Base-by-base conservation (phyloP, 35 echinoderm and acorn worm species). In the Holothuria glaberrima region DNA sequence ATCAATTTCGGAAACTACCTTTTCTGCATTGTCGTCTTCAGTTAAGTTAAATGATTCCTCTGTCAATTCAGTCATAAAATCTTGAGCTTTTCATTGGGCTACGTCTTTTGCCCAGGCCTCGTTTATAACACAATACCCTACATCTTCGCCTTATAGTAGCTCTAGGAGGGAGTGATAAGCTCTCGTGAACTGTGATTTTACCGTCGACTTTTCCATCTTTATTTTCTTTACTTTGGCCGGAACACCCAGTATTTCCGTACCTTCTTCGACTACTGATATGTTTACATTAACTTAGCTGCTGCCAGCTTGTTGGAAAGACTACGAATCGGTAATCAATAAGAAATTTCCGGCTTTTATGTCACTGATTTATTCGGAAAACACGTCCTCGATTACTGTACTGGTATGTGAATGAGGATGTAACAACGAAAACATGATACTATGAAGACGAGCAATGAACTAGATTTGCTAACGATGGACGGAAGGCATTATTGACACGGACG, bases 391-490 rank as follows among this genome's bases (percentile, higher is more conserved):
- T 25, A 66, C 12, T 66, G 7, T 12, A 29, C n/a, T 18, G 28
- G 21, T 29, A 66, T n/a, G n/a, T n/a, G n/a, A n/a, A n/a, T n/a
- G n/a, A n/a, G n/a, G n/a, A n/a, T n/a, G n/a, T n/a, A n/a, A 12
- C 0, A 19, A 66, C 63, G 21, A 66, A 66, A 66, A 66, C 10
- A 21, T 19, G 28, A 12, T 66, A 14, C 63, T 66, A 16, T 66
- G 63, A 66, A 29, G 63, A 66, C 63, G 63, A 66, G 21, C 63
- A 66, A 66, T n/a, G 12, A 19, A 66, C 63, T 66, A 66, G 63
- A 16, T 66, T 66, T 9, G 63, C 12, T 7, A 66, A 66, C 28
- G 20, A 12, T 29, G 12, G 63, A 66, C 28, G 63, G 28, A 66
- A 66, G 7, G 21, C 28, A 66, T 16, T 19, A 25, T 66, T 66